A percentile compares a stretch with the other conserved stretches of the same genome.
Conservation (phyloP, 2,888 invertebrate species). For the Tenthredo mesomela region DNA sequence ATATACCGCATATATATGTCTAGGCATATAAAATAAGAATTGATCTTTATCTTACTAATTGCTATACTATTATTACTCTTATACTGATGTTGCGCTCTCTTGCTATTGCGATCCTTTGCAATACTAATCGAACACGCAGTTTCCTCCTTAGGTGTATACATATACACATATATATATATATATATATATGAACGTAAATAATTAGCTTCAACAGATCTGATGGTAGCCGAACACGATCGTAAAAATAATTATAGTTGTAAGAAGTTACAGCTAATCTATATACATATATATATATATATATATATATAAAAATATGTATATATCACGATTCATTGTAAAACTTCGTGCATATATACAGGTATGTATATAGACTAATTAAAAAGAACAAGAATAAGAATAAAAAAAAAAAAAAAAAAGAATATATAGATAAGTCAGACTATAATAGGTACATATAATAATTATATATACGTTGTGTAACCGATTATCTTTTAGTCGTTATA, state of each 20-base stretch:
- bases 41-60: background rate
- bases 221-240: background rate
- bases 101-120: background rate
- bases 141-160: background rate
- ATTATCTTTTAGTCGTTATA: background rate
- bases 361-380: too few species aligned
- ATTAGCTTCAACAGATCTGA: background rate
- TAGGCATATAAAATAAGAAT: background rate
- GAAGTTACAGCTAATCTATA: background rate
- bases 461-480: background rate
- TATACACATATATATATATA: too few species aligned
- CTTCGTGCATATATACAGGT: too few species aligned
- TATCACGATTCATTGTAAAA: background rate
- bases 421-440: background rate
- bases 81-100: background rate
- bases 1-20: background rate
- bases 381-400: too few species aligned
- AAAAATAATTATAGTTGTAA: conserved; percentile 3
- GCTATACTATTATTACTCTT: background rate
- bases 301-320: background rate
- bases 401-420: too few species aligned
- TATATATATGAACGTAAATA: background rate
- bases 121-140: background rate
- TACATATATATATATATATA: background rate
- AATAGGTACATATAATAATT: background rate